Conservation (phyloP, 2,113 vertebrate genomes). For the Melanotaenia duboulayi region DNA sequence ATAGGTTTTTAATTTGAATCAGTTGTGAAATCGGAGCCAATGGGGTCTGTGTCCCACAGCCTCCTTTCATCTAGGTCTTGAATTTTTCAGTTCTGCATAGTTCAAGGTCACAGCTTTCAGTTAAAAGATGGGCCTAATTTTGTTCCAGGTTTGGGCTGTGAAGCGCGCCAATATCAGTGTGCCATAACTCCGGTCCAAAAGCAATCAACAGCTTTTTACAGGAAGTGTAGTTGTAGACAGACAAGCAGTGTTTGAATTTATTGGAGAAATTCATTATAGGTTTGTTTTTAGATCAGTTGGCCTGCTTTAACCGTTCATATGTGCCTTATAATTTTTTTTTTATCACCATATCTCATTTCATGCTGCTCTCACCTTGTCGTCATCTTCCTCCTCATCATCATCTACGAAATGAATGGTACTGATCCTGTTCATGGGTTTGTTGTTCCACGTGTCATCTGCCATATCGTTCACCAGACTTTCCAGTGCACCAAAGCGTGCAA, state of each 20-base stretch:
- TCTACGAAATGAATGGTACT: constrained; percentile 96
- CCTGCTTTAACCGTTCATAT: not conserved
- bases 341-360: not conserved
- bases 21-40: not conserved
- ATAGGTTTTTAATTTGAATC: not conserved
- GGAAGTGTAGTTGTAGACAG: not conserved
- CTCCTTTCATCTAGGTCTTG: not conserved
- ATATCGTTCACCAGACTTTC: constrained; percentile 91
- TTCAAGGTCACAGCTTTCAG: not conserved
- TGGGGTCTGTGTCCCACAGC: too few relatives aligned
- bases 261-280: too few relatives aligned
- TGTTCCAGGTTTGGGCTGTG: not conserved
- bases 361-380: constrained; percentile 85
- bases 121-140: not conserved
- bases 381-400: constrained; percentile 93
- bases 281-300: not conserved
- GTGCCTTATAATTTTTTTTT: not conserved
- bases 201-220: not conserved
- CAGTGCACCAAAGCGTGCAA: constrained; percentile 91
- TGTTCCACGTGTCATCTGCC: constrained; percentile 92
- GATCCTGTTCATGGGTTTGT: constrained; percentile 87
- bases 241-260: not conserved
- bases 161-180: not conserved
- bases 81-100: not conserved
- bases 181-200: not conserved